A percentile compares a stretch with the other conserved stretches of the same genome.
These are phyloP conservation scores for Chloromyia formosa DNA, from an alignment of 2,888 invertebrate species.

Conservation along the genomic window DNA sequence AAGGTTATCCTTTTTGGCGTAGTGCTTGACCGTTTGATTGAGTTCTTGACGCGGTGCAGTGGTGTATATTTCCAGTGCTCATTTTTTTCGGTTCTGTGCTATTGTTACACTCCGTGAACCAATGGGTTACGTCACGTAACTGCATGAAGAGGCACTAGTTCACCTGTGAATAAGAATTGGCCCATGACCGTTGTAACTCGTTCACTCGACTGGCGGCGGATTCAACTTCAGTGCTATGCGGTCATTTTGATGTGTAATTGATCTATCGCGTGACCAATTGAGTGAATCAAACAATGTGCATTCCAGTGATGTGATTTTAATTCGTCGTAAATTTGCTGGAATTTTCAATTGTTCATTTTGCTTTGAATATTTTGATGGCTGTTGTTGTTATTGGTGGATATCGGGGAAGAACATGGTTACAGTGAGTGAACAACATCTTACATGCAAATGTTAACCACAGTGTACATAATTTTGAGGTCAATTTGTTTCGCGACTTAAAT, in stretches of 20 bases:
- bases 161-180: not conserved
- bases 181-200: not conserved
- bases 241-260: not conserved
- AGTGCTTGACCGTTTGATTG: slow-evolving; percentile 33
- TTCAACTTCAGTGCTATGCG: not conserved
- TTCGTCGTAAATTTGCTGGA: slow-evolving; percentile 13
- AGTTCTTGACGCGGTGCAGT: slow-evolving; percentile 17
- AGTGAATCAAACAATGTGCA: slow-evolving; percentile 20
- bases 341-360: slow-evolving; percentile 17
- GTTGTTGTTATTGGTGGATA: too few species aligned
- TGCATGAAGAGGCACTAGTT: not conserved
- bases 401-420: too few species aligned
- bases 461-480: too few species aligned
- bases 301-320: slow-evolving; percentile 36
- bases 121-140: slow-evolving; percentile 1
- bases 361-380: not conserved
- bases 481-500: too few species aligned
- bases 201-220: not conserved
- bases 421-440: too few species aligned
- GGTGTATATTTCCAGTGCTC: not conserved
- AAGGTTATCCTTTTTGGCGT: not conserved
- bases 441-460: too few species aligned
- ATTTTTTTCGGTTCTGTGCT: not conserved
- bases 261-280: slow-evolving; percentile 14
- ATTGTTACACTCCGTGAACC: slow-evolving; percentile 26